These are phyloP conservation scores for Hymenochirus boettgeri DNA, from an alignment of 2,113 vertebrate genomes.

Conservation along the genomic window DNA sequence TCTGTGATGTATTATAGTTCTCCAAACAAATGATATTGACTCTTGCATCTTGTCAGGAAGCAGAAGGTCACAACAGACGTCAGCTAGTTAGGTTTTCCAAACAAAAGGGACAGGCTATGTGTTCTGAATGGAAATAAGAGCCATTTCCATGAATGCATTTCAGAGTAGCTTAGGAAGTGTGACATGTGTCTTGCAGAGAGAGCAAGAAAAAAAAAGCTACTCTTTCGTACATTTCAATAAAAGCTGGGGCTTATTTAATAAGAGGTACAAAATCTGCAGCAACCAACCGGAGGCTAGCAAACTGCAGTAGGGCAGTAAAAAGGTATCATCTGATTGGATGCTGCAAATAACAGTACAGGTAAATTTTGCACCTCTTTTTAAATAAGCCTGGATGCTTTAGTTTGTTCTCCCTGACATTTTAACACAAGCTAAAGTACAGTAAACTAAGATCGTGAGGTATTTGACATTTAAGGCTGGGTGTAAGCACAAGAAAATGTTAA, in stretches of 20 bases:
- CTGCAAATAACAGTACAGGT: too few species aligned
- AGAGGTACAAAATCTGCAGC: too few species aligned
- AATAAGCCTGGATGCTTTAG: too few species aligned
- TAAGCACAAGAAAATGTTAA: neutral
- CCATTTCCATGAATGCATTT: constrained; percentile 33
- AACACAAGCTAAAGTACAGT: neutral
- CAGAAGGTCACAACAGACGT: constrained; percentile 41
- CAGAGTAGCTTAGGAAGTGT: neutral
- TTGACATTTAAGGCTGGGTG: neutral
- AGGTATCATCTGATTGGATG: too few species aligned
- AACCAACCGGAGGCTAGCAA: too few species aligned
- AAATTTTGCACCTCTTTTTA: too few species aligned
- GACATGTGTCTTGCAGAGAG: constrained; percentile 5
- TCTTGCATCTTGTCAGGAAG: constrained; percentile 42
- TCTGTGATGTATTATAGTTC: constrained; percentile 42
- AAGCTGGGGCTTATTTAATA: too few species aligned
- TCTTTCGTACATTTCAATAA: too few species aligned
- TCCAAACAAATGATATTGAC: constrained; percentile 43
- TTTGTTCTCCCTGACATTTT: neutral
- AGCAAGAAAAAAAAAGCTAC: too few species aligned
- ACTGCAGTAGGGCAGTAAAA: too few species aligned
- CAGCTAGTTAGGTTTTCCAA: constrained; percentile 37
- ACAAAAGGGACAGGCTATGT: constrained; percentile 38
- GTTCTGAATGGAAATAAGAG: constrained; percentile 33
- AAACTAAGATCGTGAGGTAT: too few species aligned